Evolutionary conservation across 2,888 invertebrate genomes (phyloP), one percentile per base, ranked within the genome.

Genomic region (Hofmannophila pseudospretella): DNA sequence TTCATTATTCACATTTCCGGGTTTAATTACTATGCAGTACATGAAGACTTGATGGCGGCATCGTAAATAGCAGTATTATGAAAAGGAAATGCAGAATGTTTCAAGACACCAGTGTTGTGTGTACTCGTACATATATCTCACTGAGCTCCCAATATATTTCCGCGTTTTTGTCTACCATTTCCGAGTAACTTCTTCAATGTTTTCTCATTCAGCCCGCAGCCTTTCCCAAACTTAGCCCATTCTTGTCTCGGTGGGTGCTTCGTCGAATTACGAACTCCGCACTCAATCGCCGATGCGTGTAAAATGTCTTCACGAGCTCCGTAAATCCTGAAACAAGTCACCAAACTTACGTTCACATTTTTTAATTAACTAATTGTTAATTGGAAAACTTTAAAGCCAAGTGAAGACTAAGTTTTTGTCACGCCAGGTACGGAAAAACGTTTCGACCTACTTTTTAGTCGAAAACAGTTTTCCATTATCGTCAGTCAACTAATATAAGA

Each of bases 341-440:
- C 34, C 43, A 48, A 46, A 48, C 45, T 30, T 33, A 27, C 14
- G 30, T 27, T 26, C 30, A 45, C 46, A 51, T 49, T 57, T 55
- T 69, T 73, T 70, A 75, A 78, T 80, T 73, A 78, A 76, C 74
- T 76, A 75, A 74, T 77, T 73, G 72, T 65, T 78, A 76, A 80
- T 78, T 77, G 70, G 67, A 72, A 78, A 79, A 79, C 67, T 81
- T 81, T 62, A 42, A 48, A 62, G 59, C 51, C 45, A 49, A 51
- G 53, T 54, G 52, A 58, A 55, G 54, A 49, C 50, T 38, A 63
- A 67, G 57, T 41, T 65, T 62, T 50, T 53, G 47, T 55, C 51
- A 58, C 45, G 48, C 45, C 58, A 65, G 60, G 59, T 66, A 56
- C 51, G 49, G 55, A 59, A 67, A 66, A 71, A 70, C 57, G 50